Conservation (phyloP, 2,797 vertebrate genomes). For the Hippoglossus hippoglossus region DNA sequence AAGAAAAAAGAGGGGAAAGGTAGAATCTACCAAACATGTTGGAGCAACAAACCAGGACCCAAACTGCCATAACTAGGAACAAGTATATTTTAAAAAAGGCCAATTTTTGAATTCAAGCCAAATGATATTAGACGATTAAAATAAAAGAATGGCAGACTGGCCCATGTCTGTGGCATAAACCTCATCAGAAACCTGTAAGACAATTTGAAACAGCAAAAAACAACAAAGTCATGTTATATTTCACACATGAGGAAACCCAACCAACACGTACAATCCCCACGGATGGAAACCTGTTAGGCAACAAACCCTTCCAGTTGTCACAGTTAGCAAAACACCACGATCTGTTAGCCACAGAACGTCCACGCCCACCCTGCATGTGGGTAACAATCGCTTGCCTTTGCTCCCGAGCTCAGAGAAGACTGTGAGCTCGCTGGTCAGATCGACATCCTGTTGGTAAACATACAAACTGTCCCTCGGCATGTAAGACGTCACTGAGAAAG, state of each 20-base stretch:
- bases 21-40: conserved; percentile 37
- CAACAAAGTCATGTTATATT: conserved; percentile 24
- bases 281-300: conserved; percentile 16
- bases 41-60: conserved; percentile 27
- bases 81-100: not conserved
- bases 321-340: conserved; percentile 37
- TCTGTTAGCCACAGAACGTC: conserved; percentile 34
- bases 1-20: conserved; percentile 2
- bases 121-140: not conserved
- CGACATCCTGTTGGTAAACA: conserved; percentile 92
- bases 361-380: conserved; percentile 23
- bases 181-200: conserved; percentile 7
- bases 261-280: not conserved
- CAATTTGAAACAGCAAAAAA: conserved; percentile 14
- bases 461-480: conserved; percentile 82
- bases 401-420: conserved; percentile 75
- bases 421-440: conserved; percentile 87
- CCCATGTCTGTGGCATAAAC: conserved; percentile 31
- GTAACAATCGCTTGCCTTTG: conserved; percentile 85
- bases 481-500: conserved; percentile 84
- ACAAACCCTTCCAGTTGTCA: conserved; percentile 21
- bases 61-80: not conserved
- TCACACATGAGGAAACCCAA: conserved; percentile 18
- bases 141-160: not conserved
- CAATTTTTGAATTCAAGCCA: not conserved